Base-by-base conservation (phyloP, 2,888 invertebrate genomes). In the Drosophila stalkeri region DNA sequence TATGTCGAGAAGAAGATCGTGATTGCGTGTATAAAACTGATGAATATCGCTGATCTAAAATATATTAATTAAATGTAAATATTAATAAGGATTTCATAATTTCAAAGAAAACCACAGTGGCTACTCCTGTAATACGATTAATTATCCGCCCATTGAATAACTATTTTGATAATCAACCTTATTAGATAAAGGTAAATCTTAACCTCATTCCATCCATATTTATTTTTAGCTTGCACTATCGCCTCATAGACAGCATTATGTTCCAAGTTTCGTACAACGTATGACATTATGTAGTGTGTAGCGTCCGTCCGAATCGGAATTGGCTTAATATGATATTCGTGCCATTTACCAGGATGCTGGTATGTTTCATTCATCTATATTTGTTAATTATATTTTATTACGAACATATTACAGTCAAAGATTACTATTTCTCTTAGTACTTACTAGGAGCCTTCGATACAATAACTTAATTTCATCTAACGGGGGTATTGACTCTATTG, bases 121-220 rank as follows among this genome's bases (percentile, higher is more conserved):
- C 9, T 47, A n/a, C 11, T 49, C 4, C n/a, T n/a, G 3, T 16
- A 27, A 47, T 16, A 23, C 7, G 0, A 14, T 18, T 43, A 9
- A 18, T 43, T 43, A 11, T 27, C 23, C 16, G 16, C 16, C 16
- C 47, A 47, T 47, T 27, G 27, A 23, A 16, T 47, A 27, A 27
- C 27, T 47, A 47, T 33, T 18, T 35, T 52, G 4, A 52, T 20
- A 4, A n/a, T 37, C 18, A 33, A 35, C 20, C 2, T 27, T 20
- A 41, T 44, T 2, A 12, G 2, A 18, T 11, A 16, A 20, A 31
- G 20, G 3, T 8, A 35, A 12, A n/a, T 44, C 60, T 81, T 84
- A 80, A 95, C 95, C 94, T 96, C 95, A 86, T 96, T 96, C 96
- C 96, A 96, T 0, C 96, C 96, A 77, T 96, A 96, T 93, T 95